These are phyloP conservation scores for Trachelus troglodyta DNA, from an alignment of 2,888 invertebrate species.

Conservation along the genomic window DNA sequence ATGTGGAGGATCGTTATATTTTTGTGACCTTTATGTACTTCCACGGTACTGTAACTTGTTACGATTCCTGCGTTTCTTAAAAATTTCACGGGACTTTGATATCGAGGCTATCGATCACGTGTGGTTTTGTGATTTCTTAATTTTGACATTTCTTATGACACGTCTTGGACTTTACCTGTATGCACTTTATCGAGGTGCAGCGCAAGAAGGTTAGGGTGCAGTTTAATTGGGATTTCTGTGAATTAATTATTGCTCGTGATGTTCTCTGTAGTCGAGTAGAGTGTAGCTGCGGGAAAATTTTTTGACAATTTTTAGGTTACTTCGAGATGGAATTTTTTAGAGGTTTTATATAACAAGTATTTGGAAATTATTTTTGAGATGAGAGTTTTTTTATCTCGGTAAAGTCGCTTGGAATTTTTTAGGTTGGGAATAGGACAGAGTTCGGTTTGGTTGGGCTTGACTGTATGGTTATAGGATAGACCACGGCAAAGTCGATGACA, in stretches of 20 bases:
- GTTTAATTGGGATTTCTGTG: neutral
- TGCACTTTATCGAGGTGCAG: neutral
- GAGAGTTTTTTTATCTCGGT: neutral
- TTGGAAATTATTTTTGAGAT: neutral
- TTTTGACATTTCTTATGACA: neutral
- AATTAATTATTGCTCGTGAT: neutral
- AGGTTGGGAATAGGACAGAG: neutral
- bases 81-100: too few species aligned
- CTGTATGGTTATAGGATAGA: neutral
- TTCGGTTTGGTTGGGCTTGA: neutral
- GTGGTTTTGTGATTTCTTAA: neutral
- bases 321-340: neutral
- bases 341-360: neutral
- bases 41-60: neutral
- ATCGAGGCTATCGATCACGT: neutral
- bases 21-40: neutral
- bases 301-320: neutral
- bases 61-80: too few species aligned
- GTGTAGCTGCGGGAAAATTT: neutral
- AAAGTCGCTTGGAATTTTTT: neutral
- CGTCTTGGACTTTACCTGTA: neutral
- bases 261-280: neutral
- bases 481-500: neutral
- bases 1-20: neutral
- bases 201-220: neutral